phyloP scores from a whole-genome alignment of 2,888 invertebrate species.

The Scaeva pyrastri region DNA sequence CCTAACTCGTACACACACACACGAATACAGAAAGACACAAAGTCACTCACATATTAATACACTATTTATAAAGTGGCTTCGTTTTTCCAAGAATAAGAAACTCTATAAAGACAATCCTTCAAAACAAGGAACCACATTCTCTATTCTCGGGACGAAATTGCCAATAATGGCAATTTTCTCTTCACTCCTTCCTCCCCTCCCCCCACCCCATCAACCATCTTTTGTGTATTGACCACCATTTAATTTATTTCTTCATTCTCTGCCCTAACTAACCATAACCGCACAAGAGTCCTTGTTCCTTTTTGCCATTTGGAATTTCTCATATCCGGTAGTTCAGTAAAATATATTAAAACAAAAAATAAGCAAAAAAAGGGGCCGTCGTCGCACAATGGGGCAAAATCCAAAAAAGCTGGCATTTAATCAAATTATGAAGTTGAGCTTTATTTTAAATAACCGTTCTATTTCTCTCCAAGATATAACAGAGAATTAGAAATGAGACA shows the following conservation, averaged over 20 bases:
- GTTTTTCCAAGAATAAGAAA: not conserved
- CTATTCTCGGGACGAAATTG: slow-evolving; percentile 17
- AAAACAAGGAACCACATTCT: slow-evolving; percentile 27
- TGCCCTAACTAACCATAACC: slow-evolving; percentile 24
- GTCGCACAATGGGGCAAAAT: no score
- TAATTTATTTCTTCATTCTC: slow-evolving; percentile 51
- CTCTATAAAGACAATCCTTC: slow-evolving; percentile 15
- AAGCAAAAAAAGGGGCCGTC: not conserved
- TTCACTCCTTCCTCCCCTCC: not conserved
- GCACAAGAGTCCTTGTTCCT: slow-evolving; percentile 28
- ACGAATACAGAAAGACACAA: no score
- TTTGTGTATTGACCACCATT: slow-evolving; percentile 57
- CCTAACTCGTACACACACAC: slow-evolving; percentile 1
- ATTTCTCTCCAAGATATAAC: no score
- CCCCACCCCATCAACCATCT: not conserved
- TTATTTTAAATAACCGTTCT: no score
- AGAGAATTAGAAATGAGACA: no score
- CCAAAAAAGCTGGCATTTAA: no score
- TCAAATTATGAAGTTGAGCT: no score
- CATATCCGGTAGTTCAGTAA: slow-evolving; percentile 46
- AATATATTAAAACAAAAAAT: slow-evolving; percentile 11
- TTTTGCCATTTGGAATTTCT: slow-evolving; percentile 61
- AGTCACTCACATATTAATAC: not conserved
- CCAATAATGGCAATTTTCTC: slow-evolving; percentile 67
- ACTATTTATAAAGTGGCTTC: not conserved